Evolutionary conservation across 2,888 invertebrate genomes (phyloP), one percentile per base, ranked within the genome.

Genomic region (Colostygia pectinataria): DNA sequence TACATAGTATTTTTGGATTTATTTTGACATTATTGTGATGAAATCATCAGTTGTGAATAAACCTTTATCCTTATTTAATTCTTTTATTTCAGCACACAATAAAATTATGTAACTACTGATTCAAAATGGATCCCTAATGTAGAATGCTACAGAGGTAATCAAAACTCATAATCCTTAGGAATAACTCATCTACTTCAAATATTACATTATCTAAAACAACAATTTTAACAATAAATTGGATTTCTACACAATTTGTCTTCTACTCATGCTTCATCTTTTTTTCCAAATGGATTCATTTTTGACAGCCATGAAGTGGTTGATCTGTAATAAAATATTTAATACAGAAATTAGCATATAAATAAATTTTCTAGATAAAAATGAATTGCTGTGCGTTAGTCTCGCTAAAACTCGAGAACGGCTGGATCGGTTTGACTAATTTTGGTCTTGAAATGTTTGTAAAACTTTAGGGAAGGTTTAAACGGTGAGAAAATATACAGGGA

Each of bases 231-330:
- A 63, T 34, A 59, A 63, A 48, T 57, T 54, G 49, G 48, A 51
- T 54, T 50, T 47, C 31, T 61, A 61, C 48, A 57, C 25, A 48
- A 42, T 34, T 52, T 55, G 18, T 63, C 57, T 56, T 47, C 71
- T 89, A 42, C 14, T 27, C 45, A 92, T 56, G 92, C 92, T 85
- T 92, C 92, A 53, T 91, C 91, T 76, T 94, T 94, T 71, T 93
- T 94, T 40, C 92, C 92, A 81, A 95, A 96, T 29, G 95, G 95
- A 88, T 96, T 96, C 57, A 96, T 92, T 84, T 93, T 95, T 8
- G 93, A 92, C 39, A 95, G 80, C 96, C 95, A 96, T 14, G 94
- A 86, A 53, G 89, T 83, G 25, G 88, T 86, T 46, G 69, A 68
- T 48, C 88, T 89, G 79, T 34, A 80, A 79, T 12, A 40, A 63